Conservation (phyloP, 2,888 invertebrate species). For the Steromphala cineraria region DNA sequence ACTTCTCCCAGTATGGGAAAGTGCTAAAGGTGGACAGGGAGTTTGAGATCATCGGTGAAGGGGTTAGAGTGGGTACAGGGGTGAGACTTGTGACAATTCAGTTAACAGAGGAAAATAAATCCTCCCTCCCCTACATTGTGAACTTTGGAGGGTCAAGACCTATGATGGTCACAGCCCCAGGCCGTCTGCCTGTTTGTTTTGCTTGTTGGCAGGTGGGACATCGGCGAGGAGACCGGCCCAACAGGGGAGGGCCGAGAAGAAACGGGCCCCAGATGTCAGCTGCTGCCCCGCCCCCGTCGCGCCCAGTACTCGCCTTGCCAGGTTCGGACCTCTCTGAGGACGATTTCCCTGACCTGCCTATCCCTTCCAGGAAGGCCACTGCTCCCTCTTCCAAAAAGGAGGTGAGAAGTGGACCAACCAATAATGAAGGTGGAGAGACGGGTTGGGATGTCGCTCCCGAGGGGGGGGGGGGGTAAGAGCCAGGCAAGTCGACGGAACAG, state of each 20-base stretch:
- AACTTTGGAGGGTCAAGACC: neutral
- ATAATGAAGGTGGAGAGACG: too few species aligned
- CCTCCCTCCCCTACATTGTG: neutral
- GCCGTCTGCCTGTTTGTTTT: neutral
- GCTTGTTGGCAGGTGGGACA: neutral
- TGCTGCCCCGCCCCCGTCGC: too few species aligned
- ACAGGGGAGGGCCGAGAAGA: neutral
- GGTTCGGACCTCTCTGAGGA: too few species aligned
- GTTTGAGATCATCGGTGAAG: neutral
- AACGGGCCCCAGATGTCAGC: neutral
- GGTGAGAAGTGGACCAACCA: too few species aligned
- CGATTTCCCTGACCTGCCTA: too few species aligned
- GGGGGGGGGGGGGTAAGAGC: too few species aligned
- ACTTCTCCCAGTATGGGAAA: neutral
- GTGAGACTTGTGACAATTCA: neutral
- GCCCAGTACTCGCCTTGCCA: too few species aligned
- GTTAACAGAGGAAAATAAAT: too few species aligned
- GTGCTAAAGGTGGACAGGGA: neutral
- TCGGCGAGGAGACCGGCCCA: neutral
- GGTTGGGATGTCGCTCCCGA: too few species aligned
- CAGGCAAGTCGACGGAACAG: too few species aligned
- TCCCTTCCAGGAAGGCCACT: too few species aligned
- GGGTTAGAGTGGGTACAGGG: neutral
- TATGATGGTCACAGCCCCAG: neutral
- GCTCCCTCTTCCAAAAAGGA: too few species aligned